Conservation (phyloP, 1,140 invertebrate species). For the Marisa cornuarietis region DNA sequence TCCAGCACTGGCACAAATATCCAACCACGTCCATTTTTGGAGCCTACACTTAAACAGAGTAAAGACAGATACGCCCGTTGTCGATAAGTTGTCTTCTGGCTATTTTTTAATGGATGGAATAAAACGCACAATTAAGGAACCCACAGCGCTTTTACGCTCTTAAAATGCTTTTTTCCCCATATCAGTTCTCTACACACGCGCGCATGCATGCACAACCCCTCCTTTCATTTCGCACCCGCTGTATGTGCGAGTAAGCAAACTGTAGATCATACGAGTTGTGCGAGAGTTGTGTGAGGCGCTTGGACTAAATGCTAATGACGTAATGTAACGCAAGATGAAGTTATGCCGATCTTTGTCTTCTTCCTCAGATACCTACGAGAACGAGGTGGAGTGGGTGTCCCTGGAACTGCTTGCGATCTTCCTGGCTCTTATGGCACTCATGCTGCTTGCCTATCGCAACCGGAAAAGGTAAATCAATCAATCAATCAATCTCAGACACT, state of each 20-base stretch:
- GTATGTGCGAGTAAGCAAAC: neutral
- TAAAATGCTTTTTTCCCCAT: neutral
- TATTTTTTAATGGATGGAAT: too few relatives aligned
- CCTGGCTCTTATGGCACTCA: neutral
- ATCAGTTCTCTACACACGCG: neutral
- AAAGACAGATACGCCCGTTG: too few relatives aligned
- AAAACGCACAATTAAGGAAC: too few relatives aligned
- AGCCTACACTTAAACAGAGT: too few relatives aligned
- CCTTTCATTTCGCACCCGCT: neutral
- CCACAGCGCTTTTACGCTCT: too few relatives aligned
- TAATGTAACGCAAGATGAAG: neutral
- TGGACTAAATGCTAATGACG: neutral
- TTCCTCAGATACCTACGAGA: slow-evolving; percentile 6
- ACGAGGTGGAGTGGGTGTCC: slow-evolving; percentile 5
- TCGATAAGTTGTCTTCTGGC: too few relatives aligned
- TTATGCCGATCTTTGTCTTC: neutral
- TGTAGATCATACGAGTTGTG: neutral
- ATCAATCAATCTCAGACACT: too few relatives aligned
- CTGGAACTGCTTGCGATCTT: neutral
- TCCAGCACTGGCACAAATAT: too few relatives aligned
- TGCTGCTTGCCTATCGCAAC: neutral
- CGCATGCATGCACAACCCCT: neutral
- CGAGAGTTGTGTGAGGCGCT: neutral
- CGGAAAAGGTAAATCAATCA: neutral
- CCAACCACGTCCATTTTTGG: too few relatives aligned